These are phyloP conservation scores for Uloborus diversus DNA, from an alignment of 1,140 invertebrate species.

Conservation along the genomic window DNA sequence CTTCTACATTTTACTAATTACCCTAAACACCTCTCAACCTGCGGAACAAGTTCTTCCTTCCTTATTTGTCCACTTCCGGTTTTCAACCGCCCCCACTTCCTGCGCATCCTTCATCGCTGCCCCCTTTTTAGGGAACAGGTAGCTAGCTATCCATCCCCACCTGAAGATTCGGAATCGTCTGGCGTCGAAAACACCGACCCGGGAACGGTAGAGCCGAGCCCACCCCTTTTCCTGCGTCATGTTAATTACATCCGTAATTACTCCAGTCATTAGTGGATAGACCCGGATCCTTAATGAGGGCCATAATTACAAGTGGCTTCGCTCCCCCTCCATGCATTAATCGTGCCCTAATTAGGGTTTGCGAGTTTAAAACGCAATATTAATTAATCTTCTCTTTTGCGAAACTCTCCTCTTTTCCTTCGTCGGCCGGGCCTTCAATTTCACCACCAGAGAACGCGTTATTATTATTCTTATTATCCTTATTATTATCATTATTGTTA, in stretches of 20 bases:
- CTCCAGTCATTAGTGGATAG: conserved; percentile 54
- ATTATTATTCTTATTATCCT: conserved; percentile 20
- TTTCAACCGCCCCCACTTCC: too few species aligned
- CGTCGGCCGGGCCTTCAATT: conserved; percentile 11
- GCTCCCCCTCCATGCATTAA: conserved; percentile 39
- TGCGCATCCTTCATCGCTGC: conserved; percentile 7
- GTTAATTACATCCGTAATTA: conserved; percentile 58
- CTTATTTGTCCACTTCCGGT: too few species aligned
- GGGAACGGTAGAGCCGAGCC: not conserved
- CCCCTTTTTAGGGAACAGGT: conserved; percentile 21
- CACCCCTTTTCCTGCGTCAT: not conserved
- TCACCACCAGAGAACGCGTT: not conserved
- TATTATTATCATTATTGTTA: too few species aligned
- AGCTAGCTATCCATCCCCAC: not conserved
- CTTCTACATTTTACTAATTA: too few species aligned
- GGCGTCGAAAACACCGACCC: not conserved
- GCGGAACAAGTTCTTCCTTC: not conserved
- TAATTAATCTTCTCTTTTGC: conserved; percentile 49
- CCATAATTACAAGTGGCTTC: conserved; percentile 57
- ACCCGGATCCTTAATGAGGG: conserved; percentile 43
- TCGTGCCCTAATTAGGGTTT: conserved; percentile 53
- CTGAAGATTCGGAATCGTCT: not conserved
- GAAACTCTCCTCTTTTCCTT: conserved; percentile 14
- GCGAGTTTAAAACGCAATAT: conserved; percentile 54
- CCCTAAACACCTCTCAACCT: too few species aligned